phyloP scores from a whole-genome alignment of 2,113 vertebrate genomes.

The Notarius lentiginosus region DNA sequence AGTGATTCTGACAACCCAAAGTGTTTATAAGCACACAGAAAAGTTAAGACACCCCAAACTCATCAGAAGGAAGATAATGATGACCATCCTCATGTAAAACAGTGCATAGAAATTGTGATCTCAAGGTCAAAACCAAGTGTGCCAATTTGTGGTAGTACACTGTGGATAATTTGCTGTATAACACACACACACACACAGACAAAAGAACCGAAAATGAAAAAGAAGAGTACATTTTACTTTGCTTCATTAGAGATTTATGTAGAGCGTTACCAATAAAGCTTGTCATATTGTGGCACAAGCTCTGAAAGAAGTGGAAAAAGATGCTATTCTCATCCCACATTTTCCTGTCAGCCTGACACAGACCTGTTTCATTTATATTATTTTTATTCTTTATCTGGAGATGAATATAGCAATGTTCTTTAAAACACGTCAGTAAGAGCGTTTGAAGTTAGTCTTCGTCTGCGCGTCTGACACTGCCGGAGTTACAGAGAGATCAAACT shows the following conservation, averaged over 20 bases:
- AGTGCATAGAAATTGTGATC: neutral
- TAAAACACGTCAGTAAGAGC: slow-evolving; percentile 70
- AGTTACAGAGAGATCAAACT: slow-evolving; percentile 72
- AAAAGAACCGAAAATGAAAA: neutral
- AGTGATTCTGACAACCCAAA: slow-evolving; percentile 47
- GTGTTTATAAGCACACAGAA: neutral
- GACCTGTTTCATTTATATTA: slow-evolving; percentile 68
- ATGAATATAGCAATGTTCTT: slow-evolving; percentile 75
- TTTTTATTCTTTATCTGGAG: slow-evolving; percentile 69
- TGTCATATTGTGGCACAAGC: slow-evolving; percentile 18
- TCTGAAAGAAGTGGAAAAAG: slow-evolving; percentile 3
- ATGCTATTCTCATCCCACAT: slow-evolving; percentile 35
- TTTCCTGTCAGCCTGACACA: slow-evolving; percentile 63
- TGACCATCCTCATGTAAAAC: neutral
- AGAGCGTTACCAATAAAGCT: neutral
- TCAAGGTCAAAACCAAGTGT: neutral
- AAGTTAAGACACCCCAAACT: slow-evolving; percentile 33
- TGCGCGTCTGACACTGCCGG: slow-evolving; percentile 71
- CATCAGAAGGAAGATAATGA: neutral
- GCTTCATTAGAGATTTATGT: slow-evolving; percentile 20
- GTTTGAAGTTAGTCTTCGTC: slow-evolving; percentile 74
- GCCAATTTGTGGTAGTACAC: neutral
- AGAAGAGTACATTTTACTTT: neutral
- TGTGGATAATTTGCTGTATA: neutral
- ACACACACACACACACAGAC: neutral